Evolutionary conservation across 2,888 invertebrate species (phyloP), one percentile per base, ranked within the genome.

Genomic region (Sylvicola cinctus): DNA sequence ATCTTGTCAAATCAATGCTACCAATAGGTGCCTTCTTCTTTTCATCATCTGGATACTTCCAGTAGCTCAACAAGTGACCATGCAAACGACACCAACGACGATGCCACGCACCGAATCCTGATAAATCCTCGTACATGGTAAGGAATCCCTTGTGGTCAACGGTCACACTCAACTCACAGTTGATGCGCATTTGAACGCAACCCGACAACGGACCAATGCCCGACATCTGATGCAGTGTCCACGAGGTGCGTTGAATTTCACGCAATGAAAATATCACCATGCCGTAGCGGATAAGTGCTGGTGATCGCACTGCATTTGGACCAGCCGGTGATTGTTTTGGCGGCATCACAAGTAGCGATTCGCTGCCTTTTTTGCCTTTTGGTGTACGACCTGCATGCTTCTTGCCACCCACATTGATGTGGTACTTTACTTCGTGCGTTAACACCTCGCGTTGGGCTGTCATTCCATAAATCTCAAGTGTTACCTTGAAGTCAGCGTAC

Each of bases 11-110:
- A 53, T 84, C 78, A 36, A 90, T 74, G 36, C 72, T 68, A 41
- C 80, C 81, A 48, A 84, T 75, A 4, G 87, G 81, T 41, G 74
- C 67, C 69, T 77, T 84, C 51, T 70, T 77, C 38, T 69, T 72
- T 48, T 91, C 93, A 54, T 96, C 91, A 45, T 96, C 95, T 0
- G 95, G 96, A 58, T 95, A 95, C 59, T 85, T 87, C 95, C 96
- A 96, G 60, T 77, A 95, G 37, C 75, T 72, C 17, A 96, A 63
- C 17, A 69, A 62, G 20, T 79, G 72, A 4, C 83, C 73, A 46
- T 76, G 74, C 34, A 96, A 68, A 12, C 76, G 62, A 59, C 84
- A 87, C 95, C 95, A 96, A 43, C 93, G 73, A 15, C 96, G 68
- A 55, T 91, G 90, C 96, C 95, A 96, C 1, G 91, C 87, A 3